Evolutionary conservation across 2,797 vertebrate genomes (phyloP).

Genomic region (Mormyrus hasselquistii): DNA sequence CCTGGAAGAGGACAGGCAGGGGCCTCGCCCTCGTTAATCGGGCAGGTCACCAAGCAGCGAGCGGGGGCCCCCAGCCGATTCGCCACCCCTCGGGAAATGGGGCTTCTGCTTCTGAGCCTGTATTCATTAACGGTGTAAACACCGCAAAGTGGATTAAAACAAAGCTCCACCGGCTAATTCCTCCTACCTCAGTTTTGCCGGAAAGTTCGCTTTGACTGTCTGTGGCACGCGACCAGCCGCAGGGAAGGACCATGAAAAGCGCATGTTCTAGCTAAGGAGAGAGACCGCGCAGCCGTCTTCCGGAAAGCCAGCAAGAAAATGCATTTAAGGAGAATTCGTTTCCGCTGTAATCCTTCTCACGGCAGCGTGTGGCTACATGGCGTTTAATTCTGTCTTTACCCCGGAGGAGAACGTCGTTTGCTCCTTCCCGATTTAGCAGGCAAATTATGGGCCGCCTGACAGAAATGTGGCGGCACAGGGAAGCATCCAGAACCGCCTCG

Average conservation of each 20-base stretch:
- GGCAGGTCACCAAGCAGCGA: neutral
- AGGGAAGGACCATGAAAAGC: neutral
- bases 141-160: conserved; percentile 4
- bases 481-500: neutral
- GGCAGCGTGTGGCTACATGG: neutral
- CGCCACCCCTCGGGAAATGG: neutral
- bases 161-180: neutral
- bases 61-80: neutral
- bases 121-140: conserved; percentile 9
- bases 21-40: neutral
- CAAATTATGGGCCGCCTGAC: neutral
- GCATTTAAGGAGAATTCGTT: neutral
- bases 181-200: neutral
- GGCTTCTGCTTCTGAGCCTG: neutral
- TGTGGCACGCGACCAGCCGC: neutral
- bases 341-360: neutral
- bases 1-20: neutral
- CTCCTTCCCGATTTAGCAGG: conserved; percentile 3
- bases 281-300: neutral
- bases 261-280: neutral
- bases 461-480: neutral
- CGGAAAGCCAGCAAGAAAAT: neutral
- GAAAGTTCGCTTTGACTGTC: neutral
- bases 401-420: neutral
- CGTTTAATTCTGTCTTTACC: conserved; percentile 13